These are phyloP conservation scores for Clostera curtula DNA, from an alignment of 2,888 invertebrate species.

Conservation along the genomic window DNA sequence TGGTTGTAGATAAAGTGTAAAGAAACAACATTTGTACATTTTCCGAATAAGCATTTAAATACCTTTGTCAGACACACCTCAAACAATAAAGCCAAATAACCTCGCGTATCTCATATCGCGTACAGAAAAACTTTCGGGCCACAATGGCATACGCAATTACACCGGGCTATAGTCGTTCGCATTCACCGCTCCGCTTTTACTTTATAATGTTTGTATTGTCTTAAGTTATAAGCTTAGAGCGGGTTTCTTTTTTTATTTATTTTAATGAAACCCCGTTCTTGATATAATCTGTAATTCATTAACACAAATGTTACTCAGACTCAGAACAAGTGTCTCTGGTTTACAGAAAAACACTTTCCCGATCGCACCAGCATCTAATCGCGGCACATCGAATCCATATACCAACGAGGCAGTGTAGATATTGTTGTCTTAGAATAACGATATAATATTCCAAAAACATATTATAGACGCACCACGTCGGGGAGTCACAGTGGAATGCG, in stretches of 20 bases:
- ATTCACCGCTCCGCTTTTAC: conserved; percentile 37
- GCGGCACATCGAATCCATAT: no score
- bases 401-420: no score
- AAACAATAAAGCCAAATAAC: no score
- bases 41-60: no score
- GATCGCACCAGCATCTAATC: no score
- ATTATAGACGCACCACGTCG: no score
- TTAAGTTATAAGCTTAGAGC: conserved; percentile 6
- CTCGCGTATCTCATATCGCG: conserved; percentile 10
- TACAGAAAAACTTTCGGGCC: conserved; percentile 20
- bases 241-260: background rate
- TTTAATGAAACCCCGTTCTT: background rate
- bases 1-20: no score
- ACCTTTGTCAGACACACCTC: no score
- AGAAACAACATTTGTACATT: no score
- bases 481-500: no score
- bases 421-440: no score
- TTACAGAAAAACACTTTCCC: background rate
- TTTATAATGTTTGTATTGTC: conserved; percentile 26
- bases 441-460: no score
- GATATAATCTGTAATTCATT: background rate
- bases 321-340: background rate
- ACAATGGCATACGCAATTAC: conserved; percentile 44
- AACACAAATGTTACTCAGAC: background rate
- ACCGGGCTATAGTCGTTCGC: conserved; percentile 36